Percentiles rank a stretch among this genome's conserved stretches.
Conservation (phyloP, 1,140 invertebrate species). For the Drosophila nebulosa region DNA sequence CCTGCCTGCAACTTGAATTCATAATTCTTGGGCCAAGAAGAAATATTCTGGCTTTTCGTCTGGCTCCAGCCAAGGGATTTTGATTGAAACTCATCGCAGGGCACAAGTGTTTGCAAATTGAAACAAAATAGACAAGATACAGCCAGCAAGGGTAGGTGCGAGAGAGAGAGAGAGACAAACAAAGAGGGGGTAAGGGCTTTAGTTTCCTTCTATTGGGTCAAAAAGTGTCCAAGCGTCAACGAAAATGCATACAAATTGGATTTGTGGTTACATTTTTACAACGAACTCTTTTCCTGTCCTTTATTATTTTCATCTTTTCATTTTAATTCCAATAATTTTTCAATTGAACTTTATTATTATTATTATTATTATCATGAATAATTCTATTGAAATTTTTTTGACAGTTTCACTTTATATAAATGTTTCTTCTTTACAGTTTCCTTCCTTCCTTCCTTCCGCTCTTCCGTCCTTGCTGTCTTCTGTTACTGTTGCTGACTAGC, state of each 20-base stretch:
- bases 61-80: slow-evolving; percentile 10
- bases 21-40: slow-evolving; percentile 42
- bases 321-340: background rate
- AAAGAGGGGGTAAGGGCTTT: background rate
- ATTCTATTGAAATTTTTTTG: background rate
- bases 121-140: slow-evolving; percentile 23
- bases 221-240: background rate
- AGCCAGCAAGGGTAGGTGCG: background rate
- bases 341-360: background rate
- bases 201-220: background rate
- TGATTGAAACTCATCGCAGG: slow-evolving; percentile 6
- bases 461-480: background rate
- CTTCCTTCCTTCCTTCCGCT: background rate
- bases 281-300: background rate
- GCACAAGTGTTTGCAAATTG: slow-evolving; percentile 35
- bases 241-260: background rate
- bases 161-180: background rate
- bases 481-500: background rate
- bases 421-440: background rate
- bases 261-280: background rate
- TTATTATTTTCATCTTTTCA: background rate
- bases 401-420: background rate
- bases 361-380: background rate
- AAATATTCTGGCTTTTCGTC: slow-evolving; percentile 25
- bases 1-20: slow-evolving; percentile 45